These are phyloP conservation scores for Steinernema carpocapsae DNA, from an alignment of 2,888 invertebrate species.

Conservation along the genomic window DNA sequence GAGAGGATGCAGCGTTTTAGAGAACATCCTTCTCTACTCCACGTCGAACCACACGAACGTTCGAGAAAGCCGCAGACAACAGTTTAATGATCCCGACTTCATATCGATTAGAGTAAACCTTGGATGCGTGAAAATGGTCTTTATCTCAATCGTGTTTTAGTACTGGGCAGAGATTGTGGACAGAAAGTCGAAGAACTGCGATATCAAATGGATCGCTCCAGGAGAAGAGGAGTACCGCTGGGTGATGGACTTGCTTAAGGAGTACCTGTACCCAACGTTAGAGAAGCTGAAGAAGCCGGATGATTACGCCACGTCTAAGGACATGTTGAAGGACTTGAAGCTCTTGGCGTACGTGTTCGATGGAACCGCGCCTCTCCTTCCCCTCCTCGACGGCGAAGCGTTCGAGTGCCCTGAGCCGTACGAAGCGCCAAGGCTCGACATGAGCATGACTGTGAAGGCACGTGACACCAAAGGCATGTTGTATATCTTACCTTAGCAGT, in stretches of 20 bases:
- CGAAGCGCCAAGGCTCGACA: neutral
- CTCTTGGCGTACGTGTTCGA: constrained; percentile 77
- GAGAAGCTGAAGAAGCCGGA: constrained; percentile 73
- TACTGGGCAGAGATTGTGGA: constrained; percentile 83
- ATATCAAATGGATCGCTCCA: constrained; percentile 81
- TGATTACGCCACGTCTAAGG: constrained; percentile 73
- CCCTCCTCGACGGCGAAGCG: constrained; percentile 76
- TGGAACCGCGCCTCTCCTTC: constrained; percentile 76
- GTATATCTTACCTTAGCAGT: neutral
- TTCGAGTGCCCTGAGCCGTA: constrained; percentile 47
- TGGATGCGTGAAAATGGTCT: neutral
- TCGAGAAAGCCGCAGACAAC: neutral
- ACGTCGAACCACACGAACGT: constrained; percentile 1
- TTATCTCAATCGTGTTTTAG: constrained; percentile 58
- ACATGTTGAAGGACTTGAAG: constrained; percentile 77
- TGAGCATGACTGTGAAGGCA: neutral
- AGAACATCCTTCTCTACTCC: constrained; percentile 10
- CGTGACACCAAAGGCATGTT: neutral
- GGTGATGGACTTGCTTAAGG: constrained; percentile 75
- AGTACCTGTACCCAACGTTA: constrained; percentile 75
- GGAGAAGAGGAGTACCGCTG: constrained; percentile 77
- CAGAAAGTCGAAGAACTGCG: constrained; percentile 74
- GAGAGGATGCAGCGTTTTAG: constrained; percentile 20
- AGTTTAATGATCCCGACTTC: neutral
- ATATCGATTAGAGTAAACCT: constrained; percentile 14